Conservation (phyloP, 2,113 vertebrate genomes). For the Aptenodytes forsteri region DNA sequence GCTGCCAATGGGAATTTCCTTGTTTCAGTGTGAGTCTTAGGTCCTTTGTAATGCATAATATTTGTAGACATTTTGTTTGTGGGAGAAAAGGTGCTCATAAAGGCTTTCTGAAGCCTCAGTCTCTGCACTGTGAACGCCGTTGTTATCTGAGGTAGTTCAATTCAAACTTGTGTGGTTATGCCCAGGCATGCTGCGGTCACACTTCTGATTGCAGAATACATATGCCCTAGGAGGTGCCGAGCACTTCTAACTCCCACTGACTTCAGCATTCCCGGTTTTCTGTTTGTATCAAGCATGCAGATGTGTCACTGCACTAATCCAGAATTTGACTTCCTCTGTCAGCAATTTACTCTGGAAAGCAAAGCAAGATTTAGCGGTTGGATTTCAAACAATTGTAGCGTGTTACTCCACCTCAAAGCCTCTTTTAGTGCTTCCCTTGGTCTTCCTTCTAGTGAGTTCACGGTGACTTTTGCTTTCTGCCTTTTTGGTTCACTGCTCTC, state of each 20-base stretch:
- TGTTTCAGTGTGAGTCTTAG: neutral
- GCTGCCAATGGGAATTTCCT: neutral
- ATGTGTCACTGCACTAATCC: neutral
- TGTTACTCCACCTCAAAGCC: neutral
- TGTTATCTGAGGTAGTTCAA: neutral
- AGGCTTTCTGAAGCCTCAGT: neutral
- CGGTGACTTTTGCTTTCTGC: neutral
- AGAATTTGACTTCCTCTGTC: neutral
- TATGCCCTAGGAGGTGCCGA: neutral
- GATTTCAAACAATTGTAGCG: neutral
- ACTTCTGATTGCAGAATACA: neutral
- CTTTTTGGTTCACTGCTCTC: neutral
- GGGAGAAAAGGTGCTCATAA: neutral
- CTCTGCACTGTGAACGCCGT: neutral
- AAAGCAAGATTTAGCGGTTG: neutral
- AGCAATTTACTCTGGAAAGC: neutral
- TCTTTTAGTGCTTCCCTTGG: neutral
- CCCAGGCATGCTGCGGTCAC: neutral
- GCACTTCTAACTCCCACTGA: neutral
- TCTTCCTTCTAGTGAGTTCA: neutral
- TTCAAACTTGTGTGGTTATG: rapidly evolving
- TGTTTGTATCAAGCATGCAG: neutral
- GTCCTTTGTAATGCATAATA: neutral
- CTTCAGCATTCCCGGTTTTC: neutral
- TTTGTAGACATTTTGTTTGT: neutral